Base-by-base conservation (phyloP, 2,113 vertebrate genomes). In the Scomber scombrus region DNA sequence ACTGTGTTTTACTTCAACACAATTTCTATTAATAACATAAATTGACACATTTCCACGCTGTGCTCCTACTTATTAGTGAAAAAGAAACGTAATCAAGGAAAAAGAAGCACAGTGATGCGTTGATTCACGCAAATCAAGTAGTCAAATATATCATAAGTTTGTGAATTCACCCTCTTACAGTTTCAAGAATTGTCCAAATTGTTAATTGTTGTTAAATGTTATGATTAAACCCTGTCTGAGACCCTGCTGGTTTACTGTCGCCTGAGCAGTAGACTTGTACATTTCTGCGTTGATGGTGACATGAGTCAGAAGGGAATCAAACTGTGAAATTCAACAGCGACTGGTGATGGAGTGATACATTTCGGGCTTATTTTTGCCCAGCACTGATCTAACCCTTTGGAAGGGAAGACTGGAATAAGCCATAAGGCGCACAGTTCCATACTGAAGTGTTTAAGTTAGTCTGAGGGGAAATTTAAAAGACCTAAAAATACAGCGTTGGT, bases 401-500 rank as follows among this genome's bases (percentile, higher is more conserved):
- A 85, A 77, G 75, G 55, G 66, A 75, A 29, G 63, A 65, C 77
- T 88, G 85, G 90, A 75, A 74, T 74, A 82, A 82, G 55, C 80
- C 82, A 61, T 47, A 76, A 89, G 85, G 81, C 85, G 83, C 85
- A 64, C 65, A 64, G 89, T 89, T 90, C 88, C 91, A 93, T 89
- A 85, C 91, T 93, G 88, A 89, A 92, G 91, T 92, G 87, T 90
- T 92, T 90, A 92, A 93, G 84, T 90, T 91, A 87, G 73, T 90
- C 71, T 85, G 90, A 91, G 90, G 93, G 93, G 90, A 92, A 85
- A 87, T 93, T 95, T 92, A 94, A 95, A 91, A 89, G 91, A 89
- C 91, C 96, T 96, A 97, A 97, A 97, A 97, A 97, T 97, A 94
- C 89, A 96, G 95, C 91, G 60, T 92, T 85, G 94, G 91, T 93